Percentiles rank a stretch among this genome's conserved stretches.
phyloP scores from a whole-genome alignment of 2,113 vertebrate species.

The Seriola aureovittata region DNA sequence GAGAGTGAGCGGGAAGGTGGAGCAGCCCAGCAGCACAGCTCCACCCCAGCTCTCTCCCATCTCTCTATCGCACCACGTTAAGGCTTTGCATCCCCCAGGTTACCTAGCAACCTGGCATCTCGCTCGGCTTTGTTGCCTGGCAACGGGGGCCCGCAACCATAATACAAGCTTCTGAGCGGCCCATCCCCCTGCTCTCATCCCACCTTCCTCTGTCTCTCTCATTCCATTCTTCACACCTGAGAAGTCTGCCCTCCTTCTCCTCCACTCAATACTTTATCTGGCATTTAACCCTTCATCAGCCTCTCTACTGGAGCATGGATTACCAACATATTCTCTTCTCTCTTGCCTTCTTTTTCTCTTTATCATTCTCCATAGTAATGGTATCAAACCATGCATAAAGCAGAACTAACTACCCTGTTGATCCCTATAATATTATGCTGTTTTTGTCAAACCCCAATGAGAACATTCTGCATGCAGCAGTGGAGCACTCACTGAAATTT shows the following conservation, averaged over 20 bases:
- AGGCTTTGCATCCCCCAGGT: conserved; percentile 81
- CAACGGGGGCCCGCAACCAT: conserved; percentile 76
- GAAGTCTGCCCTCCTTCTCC: conserved; percentile 71
- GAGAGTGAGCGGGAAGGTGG: conserved; percentile 62
- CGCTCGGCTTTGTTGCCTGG: conserved; percentile 78
- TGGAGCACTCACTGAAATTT: conserved; percentile 81
- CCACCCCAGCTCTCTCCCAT: conserved; percentile 48
- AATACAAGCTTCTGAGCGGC: conserved; percentile 71
- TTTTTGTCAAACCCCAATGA: conserved; percentile 72
- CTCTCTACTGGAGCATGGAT: conserved; percentile 62
- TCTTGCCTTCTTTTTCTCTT: conserved; percentile 35
- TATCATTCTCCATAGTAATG: conserved; percentile 53
- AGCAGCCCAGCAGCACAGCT: conserved; percentile 57
- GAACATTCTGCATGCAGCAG: conserved; percentile 60
- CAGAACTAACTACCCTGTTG: conserved; percentile 75
- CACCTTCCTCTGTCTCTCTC: conserved; percentile 66
- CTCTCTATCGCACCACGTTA: conserved; percentile 70
- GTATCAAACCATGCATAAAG: conserved; percentile 62
- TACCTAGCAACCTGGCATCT: conserved; percentile 86
- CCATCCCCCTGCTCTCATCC: conserved; percentile 73
- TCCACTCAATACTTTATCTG: conserved; percentile 66
- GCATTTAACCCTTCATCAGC: conserved; percentile 73
- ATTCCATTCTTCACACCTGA: conserved; percentile 84
- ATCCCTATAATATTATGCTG: conserved; percentile 71
- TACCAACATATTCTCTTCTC: conserved; percentile 47